phyloP scores from a whole-genome alignment of 2,888 invertebrate genomes.

The Leistus spinibarbis region DNA sequence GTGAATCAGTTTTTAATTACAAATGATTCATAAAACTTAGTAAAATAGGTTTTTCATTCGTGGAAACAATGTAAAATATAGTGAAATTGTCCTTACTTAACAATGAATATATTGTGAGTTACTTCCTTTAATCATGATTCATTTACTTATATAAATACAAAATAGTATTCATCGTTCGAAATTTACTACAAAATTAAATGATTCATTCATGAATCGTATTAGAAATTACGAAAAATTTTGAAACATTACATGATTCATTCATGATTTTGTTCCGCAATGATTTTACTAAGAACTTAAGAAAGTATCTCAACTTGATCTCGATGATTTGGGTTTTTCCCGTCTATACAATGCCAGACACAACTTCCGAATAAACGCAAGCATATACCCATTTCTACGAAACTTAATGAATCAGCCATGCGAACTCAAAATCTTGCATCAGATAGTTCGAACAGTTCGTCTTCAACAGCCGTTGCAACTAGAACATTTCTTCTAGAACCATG shows the following conservation, averaged over 20 bases:
- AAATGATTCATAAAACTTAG: slow-evolving; percentile 4
- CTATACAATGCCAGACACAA: not conserved
- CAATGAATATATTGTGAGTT: not conserved
- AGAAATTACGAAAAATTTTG: not conserved
- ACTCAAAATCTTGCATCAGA: slow-evolving; percentile 48
- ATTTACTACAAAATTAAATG: not conserved
- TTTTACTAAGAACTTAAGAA: not conserved
- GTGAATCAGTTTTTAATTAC: not conserved
- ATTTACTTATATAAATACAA: not conserved
- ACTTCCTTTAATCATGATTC: not conserved
- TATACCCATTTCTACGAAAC: not conserved
- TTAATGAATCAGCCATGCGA: slow-evolving; percentile 45
- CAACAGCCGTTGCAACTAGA: not conserved
- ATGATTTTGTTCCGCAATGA: not conserved
- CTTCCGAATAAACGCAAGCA: not conserved
- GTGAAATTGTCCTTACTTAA: not conserved
- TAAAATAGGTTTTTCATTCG: not conserved
- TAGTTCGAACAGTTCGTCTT: not conserved
- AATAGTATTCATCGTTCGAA: not conserved
- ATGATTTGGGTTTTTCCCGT: not conserved
- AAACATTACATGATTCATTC: not conserved
- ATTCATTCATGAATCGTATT: not conserved
- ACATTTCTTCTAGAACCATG: not conserved
- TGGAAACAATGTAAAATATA: not conserved
- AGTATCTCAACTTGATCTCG: not conserved